These are phyloP conservation scores for Octonoba sinensis DNA, from an alignment of 2,888 invertebrate genomes.

Conservation along the genomic window DNA sequence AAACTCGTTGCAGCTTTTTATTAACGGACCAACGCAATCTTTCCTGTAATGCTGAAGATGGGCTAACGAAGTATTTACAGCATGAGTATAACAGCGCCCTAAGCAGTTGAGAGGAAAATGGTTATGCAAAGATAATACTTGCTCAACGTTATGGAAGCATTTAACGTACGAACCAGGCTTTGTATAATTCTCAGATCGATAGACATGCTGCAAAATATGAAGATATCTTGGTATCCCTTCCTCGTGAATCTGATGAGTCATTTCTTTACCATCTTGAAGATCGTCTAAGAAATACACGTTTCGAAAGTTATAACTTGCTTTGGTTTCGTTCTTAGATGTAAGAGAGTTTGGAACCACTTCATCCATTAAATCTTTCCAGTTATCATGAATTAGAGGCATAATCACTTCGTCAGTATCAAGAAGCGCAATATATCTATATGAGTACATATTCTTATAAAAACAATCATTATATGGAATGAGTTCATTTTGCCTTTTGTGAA, in stretches of 20 bases:
- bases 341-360: conserved; percentile 75
- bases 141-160: conserved; percentile 92
- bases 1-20: conserved; percentile 84
- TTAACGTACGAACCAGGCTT: conserved; percentile 93
- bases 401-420: conserved; percentile 82
- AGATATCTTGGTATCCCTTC: conserved; percentile 76
- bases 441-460: conserved; percentile 79
- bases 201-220: conserved; percentile 94
- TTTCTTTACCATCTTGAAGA: conserved; percentile 76
- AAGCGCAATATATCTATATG: conserved; percentile 78
- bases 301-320: conserved; percentile 87
- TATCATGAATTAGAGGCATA: conserved; percentile 76
- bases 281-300: conserved; percentile 94
- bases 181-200: conserved; percentile 89
- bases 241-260: conserved; percentile 64
- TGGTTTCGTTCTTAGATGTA: conserved; percentile 76
- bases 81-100: conserved; percentile 84
- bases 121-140: conserved; percentile 89
- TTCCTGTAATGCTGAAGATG: conserved; percentile 94
- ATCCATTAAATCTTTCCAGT: conserved; percentile 76
- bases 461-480: conserved; percentile 84
- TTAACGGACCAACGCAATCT: conserved; percentile 88
- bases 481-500: conserved; percentile 81
- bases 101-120: conserved; percentile 92
- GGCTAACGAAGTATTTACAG: conserved; percentile 84